Base-by-base conservation (phyloP, 1,140 invertebrate genomes). In the Pseudomyrmex cubaensis region DNA sequence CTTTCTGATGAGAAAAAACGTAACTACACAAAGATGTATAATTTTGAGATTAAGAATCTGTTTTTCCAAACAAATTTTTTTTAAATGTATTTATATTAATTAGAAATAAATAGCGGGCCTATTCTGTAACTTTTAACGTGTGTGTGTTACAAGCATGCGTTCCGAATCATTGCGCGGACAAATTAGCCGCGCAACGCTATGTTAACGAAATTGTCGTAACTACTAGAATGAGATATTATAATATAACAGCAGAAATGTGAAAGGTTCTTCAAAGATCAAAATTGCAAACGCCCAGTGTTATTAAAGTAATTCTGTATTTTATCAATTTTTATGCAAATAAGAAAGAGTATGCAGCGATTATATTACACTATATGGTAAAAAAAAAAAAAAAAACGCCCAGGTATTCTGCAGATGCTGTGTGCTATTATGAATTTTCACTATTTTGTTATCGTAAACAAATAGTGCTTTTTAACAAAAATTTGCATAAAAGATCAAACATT, bases 281-380 rank as follows among this genome's bases (percentile, higher is more conserved):
- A 59, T 15, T 59, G 35, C 5, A 35, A 35, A 35, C 5, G 13
- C 13, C 13, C 74, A 67, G 44, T 46, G 7, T n/a, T 46, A 59
- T n/a, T 20, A 44, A 61, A 52, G 50, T 82, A 56, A 82, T 86
- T 86, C 54, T 67, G 76, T 25, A 62, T 67, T 78, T 73, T 56
- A 73, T 72, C 75, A 48, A 69, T 70, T 54, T 76, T 78, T 50
- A 80, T 13, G 48, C 35, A 48, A 69, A 4, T 46, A 35, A 35
- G 35, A 35, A 35, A 35, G 35, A 35, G 3, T 35, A 35, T 35
- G 35, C 35, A 35, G 63, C 48, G 59, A 44, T 17, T 17, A 70
- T 70, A 17, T 56, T 54, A 35, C 3, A 25, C 25, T 10, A 72
- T 70, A 48, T 80, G 54, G 54, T 72, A 80, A 61, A 72, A 25